Evolutionary conservation across 1,140 invertebrate species (phyloP).

Genomic region (Hyposmocoma kahamanoa): DNA sequence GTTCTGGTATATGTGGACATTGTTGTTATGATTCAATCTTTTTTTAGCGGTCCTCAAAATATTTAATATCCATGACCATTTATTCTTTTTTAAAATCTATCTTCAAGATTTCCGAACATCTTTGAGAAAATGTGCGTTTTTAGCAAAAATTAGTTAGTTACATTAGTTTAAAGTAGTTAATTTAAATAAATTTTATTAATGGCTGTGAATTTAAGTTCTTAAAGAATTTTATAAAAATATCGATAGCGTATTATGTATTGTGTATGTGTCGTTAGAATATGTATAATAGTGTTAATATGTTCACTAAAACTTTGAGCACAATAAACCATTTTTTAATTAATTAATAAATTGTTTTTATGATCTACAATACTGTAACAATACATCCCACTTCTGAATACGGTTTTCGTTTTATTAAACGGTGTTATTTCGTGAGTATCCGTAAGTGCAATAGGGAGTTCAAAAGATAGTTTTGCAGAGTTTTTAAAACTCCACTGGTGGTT

Average conservation of each 20-base stretch:
- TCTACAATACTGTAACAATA: no score
- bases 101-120: neutral
- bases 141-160: neutral
- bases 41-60: no score
- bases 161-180: neutral
- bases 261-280: neutral
- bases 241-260: neutral
- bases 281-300: neutral
- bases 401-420: no score
- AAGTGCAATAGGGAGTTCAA: no score
- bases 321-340: slow-evolving; percentile 9
- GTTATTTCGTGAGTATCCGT: no score
- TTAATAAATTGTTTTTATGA: neutral
- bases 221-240: slow-evolving; percentile 14
- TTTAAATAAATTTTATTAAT: neutral
- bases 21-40: no score
- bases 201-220: slow-evolving; percentile 20
- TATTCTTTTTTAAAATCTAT: neutral
- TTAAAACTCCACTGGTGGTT: no score
- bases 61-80: neutral
- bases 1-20: no score
- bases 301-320: slow-evolving; percentile 12
- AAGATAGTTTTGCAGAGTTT: no score
- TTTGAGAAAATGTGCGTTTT: neutral
- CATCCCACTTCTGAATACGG: no score